Percentiles rank a stretch among this genome's conserved stretches.
Evolutionary conservation across 1,140 invertebrate species (phyloP).

Genomic region (Trachymyrmex cornetzi): DNA sequence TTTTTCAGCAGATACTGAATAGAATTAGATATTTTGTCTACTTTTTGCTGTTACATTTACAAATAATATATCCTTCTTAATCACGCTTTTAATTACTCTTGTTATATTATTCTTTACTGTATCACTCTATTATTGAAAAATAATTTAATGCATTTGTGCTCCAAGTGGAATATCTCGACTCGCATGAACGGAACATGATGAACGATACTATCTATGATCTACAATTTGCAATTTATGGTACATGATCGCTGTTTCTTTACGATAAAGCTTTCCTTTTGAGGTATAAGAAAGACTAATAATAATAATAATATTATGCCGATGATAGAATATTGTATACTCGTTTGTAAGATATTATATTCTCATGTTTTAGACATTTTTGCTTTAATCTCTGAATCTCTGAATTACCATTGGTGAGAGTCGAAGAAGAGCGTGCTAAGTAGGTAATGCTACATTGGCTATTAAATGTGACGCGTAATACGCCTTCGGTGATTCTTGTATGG

Average conservation of each 20-base stretch:
- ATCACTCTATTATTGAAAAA: background rate
- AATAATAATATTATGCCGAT: background rate
- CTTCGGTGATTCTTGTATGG: conserved; percentile 15
- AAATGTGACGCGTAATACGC: conserved; percentile 28
- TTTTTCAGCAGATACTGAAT: background rate
- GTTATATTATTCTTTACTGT: background rate
- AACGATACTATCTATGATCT: background rate
- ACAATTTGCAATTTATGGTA: background rate
- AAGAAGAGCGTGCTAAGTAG: conserved; percentile 42
- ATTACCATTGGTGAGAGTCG: conserved; percentile 31
- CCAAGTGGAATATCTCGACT: background rate
- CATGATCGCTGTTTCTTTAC: background rate
- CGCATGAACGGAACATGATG: background rate
- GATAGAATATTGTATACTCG: background rate
- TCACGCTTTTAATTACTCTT: background rate
- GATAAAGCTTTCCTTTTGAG: background rate
- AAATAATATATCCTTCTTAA: background rate
- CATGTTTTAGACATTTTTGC: conserved; percentile 1
- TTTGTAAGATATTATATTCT: background rate
- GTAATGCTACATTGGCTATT: conserved; percentile 19
- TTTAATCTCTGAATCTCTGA: background rate
- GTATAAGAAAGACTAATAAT: background rate
- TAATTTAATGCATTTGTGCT: background rate
- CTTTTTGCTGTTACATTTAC: background rate
- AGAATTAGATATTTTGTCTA: background rate